Base-by-base conservation (phyloP, 1,140 invertebrate genomes). In the Calosoma granatense region DNA sequence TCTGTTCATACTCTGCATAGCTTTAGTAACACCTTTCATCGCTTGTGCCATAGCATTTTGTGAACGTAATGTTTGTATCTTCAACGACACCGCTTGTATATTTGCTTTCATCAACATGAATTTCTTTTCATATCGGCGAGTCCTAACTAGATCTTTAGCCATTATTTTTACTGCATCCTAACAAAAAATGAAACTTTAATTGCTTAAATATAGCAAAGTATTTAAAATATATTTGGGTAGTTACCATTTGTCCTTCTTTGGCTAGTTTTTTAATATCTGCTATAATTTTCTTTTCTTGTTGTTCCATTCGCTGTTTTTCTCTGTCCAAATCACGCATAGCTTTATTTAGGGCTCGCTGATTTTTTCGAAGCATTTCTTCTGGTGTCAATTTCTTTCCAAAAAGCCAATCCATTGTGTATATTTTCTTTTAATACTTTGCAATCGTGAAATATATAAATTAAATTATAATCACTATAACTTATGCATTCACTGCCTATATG, bases 51-150 rank as follows among this genome's bases (percentile, higher is more conserved):
- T 99, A 2, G 96, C 90, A 78, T 97, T 98, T 76, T 98, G 97
- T 12, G 95, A 98, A 71, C 94, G 86, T 1, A 99, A 78, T 0
- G 97, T 98, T 76, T 98, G 95, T 61, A 99, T 97, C 78, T 99
- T 99, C 22, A 99, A 76, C 1, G 94, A 92, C 9, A 99, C 96
- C 2, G 96, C 97, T 75, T 99, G 96, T 67, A 99, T 99, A 70
- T 99, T 99, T 1, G 97, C 96, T 72, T 93, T 94, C 96, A 99
- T 99, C 54, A 99, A 71, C 83, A 99, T 98, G 70, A 99, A 99
- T 73, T 99, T 99, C 70, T 98, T 97, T 20, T 92, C 85, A 68
- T 98, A 98, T 61, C 88, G 79, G 59, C 97, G 79, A 11, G 97
- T 99, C 64, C 97, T 80, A 0, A 99, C 97, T 58, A 99, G 76